Evolutionary conservation across 2,113 vertebrate species (phyloP).

Genomic region (Nycticorax nycticorax): DNA sequence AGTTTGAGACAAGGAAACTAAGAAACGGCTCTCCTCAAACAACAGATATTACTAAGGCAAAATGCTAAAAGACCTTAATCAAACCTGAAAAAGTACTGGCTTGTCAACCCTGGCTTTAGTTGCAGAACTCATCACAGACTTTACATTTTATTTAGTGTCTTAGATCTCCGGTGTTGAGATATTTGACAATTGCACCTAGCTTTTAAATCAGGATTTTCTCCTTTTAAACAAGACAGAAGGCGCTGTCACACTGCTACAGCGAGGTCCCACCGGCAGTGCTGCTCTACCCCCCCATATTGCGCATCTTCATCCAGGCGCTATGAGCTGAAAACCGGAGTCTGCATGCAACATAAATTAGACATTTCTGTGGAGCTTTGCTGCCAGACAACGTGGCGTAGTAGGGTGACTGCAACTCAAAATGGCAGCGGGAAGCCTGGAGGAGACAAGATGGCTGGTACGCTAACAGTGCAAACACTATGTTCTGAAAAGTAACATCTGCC

Average conservation of each 20-base stretch:
- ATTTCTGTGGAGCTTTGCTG: background rate
- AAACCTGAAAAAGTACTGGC: background rate
- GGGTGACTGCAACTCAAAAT: background rate
- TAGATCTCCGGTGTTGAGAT: background rate
- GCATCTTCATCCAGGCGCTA: fast-evolving
- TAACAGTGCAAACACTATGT: background rate
- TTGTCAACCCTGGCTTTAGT: background rate
- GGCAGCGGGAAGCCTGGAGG: background rate
- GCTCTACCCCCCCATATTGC: background rate
- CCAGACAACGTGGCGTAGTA: background rate
- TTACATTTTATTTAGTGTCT: background rate
- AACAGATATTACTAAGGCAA: background rate
- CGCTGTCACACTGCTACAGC: background rate
- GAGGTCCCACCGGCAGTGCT: background rate
- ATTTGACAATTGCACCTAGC: background rate
- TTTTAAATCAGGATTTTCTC: background rate
- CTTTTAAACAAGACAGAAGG: background rate
- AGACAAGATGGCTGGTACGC: background rate
- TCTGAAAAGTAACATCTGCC: background rate
- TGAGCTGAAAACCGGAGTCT: background rate
- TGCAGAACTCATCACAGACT: background rate
- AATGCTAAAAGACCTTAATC: background rate
- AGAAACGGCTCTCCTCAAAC: background rate
- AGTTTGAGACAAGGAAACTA: background rate
- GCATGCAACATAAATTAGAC: background rate